phyloP scores from a whole-genome alignment of 2,888 invertebrate genomes.

The Cacoxenus indagator region DNA sequence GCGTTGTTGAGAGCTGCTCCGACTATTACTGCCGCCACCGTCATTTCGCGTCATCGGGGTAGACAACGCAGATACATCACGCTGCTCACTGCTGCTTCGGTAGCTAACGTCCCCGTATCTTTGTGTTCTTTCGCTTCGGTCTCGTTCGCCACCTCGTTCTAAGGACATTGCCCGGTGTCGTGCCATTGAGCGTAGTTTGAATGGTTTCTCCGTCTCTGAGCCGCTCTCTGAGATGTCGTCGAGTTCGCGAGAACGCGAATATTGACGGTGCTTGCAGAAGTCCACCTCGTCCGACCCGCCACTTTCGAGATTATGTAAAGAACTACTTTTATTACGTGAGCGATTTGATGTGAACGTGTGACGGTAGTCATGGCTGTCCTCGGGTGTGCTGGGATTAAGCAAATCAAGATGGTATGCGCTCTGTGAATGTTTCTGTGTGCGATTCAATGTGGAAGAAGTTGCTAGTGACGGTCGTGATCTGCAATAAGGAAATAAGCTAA shows the following conservation, averaged over 20 bases:
- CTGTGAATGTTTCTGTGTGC: conserved; percentile 68
- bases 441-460: conserved; percentile 45
- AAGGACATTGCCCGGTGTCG: conserved; percentile 51
- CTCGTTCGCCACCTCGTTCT: conserved; percentile 49
- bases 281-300: conserved; percentile 65
- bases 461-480: conserved; percentile 58
- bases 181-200: conserved; percentile 43
- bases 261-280: conserved; percentile 66
- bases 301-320: conserved; percentile 68
- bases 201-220: conserved; percentile 67
- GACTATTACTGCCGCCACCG: conserved; percentile 3
- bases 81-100: conserved; percentile 52
- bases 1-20: conserved; percentile 17
- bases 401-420: conserved; percentile 69
- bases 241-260: conserved; percentile 71
- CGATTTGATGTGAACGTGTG: conserved; percentile 49
- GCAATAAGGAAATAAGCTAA: conserved; percentile 1
- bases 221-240: conserved; percentile 71
- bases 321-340: conserved; percentile 55
- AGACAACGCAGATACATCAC: conserved; percentile 16
- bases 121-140: conserved; percentile 45
- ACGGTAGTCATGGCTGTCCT: conserved; percentile 53
- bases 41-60: conserved; percentile 36
- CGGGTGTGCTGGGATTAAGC: conserved; percentile 48
- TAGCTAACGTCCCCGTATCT: conserved; percentile 57